Conservation (phyloP, 2,113 vertebrate species). For the Eubucco bourcierii region DNA sequence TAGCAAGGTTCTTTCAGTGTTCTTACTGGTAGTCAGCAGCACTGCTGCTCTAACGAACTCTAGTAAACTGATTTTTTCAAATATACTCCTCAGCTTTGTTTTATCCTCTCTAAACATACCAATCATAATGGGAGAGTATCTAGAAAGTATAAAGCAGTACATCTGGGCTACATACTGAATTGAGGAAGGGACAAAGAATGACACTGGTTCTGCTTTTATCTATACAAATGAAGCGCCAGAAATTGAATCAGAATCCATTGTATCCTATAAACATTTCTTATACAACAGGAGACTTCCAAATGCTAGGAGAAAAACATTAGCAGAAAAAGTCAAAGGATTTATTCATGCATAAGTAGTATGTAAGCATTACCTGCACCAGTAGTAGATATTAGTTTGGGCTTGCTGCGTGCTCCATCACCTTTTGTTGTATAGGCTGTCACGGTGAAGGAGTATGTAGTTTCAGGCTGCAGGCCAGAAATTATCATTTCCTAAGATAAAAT, state of each 20-base stretch:
- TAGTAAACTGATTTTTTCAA: not conserved
- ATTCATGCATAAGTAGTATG: not conserved
- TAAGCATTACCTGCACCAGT: constrained; percentile 90
- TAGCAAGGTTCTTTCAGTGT: not conserved
- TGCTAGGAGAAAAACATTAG: not conserved
- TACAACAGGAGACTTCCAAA: not conserved
- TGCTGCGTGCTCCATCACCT: constrained; percentile 98
- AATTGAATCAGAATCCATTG: not conserved
- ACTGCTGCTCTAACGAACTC: not conserved
- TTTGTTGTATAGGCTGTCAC: constrained; percentile 98
- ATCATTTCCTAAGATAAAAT: constrained; percentile 90
- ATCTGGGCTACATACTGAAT: not conserved
- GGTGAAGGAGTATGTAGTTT: constrained; percentile 94
- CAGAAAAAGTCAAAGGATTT: not conserved
- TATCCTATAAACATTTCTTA: not conserved
- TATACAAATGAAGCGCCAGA: not conserved
- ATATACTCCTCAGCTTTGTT: not conserved
- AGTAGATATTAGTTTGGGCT: constrained; percentile 92
- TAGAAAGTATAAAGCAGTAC: not conserved
- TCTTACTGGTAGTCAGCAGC: not conserved
- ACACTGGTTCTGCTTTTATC: not conserved
- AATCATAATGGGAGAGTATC: not conserved
- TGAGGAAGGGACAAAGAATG: not conserved
- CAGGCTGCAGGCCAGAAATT: constrained; percentile 92
- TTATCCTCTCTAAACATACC: not conserved